phyloP scores from a whole-genome alignment of 2,113 vertebrate species.

The Tursiops truncatus region DNA sequence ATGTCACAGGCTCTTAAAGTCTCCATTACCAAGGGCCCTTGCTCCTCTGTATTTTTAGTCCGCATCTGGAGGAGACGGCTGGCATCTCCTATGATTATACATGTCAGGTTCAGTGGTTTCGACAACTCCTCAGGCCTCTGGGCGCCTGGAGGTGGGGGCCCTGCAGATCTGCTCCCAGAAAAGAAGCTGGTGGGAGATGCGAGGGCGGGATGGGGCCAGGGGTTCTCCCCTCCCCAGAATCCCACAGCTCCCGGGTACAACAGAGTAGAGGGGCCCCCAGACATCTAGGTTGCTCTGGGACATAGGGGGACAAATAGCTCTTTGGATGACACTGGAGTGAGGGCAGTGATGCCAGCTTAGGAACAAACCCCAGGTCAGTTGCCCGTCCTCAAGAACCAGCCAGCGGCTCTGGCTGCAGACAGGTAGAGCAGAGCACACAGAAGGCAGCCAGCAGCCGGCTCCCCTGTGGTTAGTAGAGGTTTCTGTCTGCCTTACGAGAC shows the following conservation, averaged over 20 bases:
- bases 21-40: conserved; percentile 74
- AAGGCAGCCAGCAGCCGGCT: not conserved
- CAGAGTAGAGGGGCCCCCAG: not conserved
- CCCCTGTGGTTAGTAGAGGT: not conserved
- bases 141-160: not conserved
- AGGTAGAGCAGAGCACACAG: not conserved
- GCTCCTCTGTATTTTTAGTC: conserved; percentile 74
- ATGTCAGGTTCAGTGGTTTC: conserved; percentile 60
- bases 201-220: not conserved
- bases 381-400: not conserved
- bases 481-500: not conserved
- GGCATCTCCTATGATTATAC: conserved; percentile 64
- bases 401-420: not conserved
- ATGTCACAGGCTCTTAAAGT: conserved; percentile 81
- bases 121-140: conserved; percentile 68
- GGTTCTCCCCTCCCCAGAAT: not conserved
- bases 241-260: not conserved
- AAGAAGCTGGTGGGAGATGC: not conserved
- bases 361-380: not conserved
- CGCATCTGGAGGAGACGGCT: conserved; percentile 63
- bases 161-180: not conserved
- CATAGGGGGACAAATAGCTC: not conserved
- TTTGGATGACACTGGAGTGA: not conserved
- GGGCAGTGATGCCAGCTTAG: not conserved
- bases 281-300: not conserved